Evolutionary conservation across 2,113 vertebrate species (phyloP).

Genomic region (Calidris pygmaea): DNA sequence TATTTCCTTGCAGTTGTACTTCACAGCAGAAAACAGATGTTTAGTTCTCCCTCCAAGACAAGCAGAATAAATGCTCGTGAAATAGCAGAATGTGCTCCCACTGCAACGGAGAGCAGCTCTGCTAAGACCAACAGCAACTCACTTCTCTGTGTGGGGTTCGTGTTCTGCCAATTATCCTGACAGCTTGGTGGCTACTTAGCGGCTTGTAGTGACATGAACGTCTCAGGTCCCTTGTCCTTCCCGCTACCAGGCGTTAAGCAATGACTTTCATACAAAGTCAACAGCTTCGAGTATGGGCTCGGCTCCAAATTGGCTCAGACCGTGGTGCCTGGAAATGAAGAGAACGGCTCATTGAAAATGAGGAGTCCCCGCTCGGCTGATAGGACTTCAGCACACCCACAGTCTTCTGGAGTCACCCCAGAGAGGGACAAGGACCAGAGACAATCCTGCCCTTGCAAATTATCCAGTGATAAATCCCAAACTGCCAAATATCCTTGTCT

Average conservation of each 20-base stretch:
- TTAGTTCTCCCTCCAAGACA: constrained; percentile 32
- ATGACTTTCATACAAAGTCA: not conserved
- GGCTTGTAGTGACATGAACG: not conserved
- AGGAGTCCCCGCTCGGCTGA: not conserved
- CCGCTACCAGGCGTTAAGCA: not conserved
- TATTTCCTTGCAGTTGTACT: not conserved
- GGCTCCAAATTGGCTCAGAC: not conserved
- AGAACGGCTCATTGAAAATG: not conserved
- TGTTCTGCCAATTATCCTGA: constrained; percentile 18
- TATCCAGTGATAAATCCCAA: not conserved
- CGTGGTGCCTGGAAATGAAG: not conserved
- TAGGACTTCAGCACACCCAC: not conserved
- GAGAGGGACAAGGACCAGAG: not conserved
- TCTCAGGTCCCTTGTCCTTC: not conserved
- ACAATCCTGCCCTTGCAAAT: not conserved
- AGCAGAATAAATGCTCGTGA: not conserved
- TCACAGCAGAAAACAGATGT: constrained; percentile 7
- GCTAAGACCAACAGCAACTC: not conserved
- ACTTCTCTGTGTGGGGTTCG: not conserved
- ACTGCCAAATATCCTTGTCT: not conserved
- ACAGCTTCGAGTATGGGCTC: not conserved
- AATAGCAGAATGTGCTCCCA: not conserved
- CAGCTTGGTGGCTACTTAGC: not conserved
- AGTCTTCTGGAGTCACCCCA: not conserved
- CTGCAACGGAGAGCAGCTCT: not conserved